These are phyloP conservation scores for Ispidina picta DNA, from an alignment of 2,797 vertebrate genomes.

Conservation along the genomic window DNA sequence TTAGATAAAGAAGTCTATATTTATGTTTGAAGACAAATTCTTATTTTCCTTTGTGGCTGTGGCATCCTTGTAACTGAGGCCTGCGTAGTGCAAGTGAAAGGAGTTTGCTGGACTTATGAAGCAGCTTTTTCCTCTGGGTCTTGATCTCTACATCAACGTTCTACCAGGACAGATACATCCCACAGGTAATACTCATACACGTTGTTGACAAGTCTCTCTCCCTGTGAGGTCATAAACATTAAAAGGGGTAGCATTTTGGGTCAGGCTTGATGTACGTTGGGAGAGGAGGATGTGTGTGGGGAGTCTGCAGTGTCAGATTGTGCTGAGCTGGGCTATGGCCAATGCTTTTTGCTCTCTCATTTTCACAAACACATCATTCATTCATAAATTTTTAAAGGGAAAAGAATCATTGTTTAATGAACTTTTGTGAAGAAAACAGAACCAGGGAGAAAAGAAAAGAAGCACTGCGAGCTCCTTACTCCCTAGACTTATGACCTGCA, in stretches of 20 bases:
- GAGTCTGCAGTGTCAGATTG: neutral
- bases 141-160: fast-evolving
- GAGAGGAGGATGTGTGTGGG: fast-evolving
- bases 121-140: neutral
- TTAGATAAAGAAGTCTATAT: neutral
- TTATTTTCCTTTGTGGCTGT: neutral
- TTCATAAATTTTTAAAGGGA: constrained; percentile 39
- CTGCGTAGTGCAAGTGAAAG: neutral
- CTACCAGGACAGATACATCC: neutral
- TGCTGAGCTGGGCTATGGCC: neutral
- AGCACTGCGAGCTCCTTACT: neutral
- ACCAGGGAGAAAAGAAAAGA: neutral
- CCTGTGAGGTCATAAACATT: neutral
- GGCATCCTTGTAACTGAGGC: neutral
- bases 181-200: fast-evolving
- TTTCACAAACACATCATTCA: neutral
- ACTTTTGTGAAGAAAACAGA: constrained; percentile 27
- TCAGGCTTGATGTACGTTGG: neutral
- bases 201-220: neutral
- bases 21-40: neutral
- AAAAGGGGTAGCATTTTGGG: neutral
- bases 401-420: constrained; percentile 61
- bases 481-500: constrained; percentile 56
- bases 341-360: constrained; percentile 30
- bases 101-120: neutral